Conservation (phyloP, 2,113 vertebrate species). For the Bubo blakistoni region DNA sequence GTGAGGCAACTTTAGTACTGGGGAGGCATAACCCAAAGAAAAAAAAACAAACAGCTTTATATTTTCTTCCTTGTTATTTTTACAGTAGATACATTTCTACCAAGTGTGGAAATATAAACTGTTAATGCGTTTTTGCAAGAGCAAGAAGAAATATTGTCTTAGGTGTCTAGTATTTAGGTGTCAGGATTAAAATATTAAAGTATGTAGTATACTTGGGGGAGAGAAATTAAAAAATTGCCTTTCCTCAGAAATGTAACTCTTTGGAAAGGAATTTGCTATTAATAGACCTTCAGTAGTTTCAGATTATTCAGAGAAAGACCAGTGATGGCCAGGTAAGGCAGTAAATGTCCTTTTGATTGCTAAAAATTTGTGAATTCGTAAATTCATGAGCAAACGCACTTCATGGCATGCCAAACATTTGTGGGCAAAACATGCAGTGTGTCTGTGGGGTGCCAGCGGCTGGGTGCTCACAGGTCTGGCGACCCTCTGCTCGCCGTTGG, state of each 20-base stretch:
- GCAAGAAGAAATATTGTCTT: background rate
- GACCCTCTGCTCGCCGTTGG: background rate
- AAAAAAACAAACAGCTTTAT: background rate
- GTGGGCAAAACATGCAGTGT: background rate
- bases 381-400: background rate
- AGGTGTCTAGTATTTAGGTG: background rate
- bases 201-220: background rate
- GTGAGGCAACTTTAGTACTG: background rate
- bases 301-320: background rate
- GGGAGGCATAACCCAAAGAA: background rate
- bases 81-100: background rate
- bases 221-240: background rate
- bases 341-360: background rate
- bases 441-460: rapidly evolving
- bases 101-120: background rate
- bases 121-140: background rate
- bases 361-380: background rate
- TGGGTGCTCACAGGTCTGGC: background rate
- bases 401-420: background rate
- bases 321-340: background rate
- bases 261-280: background rate
- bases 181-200: background rate
- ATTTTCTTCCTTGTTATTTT: background rate
- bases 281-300: background rate
- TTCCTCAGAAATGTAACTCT: background rate